Evolutionary conservation across 2,797 vertebrate genomes (phyloP), one percentile per base, ranked within the genome.

Genomic region (Acipenser oxyrinchus): DNA sequence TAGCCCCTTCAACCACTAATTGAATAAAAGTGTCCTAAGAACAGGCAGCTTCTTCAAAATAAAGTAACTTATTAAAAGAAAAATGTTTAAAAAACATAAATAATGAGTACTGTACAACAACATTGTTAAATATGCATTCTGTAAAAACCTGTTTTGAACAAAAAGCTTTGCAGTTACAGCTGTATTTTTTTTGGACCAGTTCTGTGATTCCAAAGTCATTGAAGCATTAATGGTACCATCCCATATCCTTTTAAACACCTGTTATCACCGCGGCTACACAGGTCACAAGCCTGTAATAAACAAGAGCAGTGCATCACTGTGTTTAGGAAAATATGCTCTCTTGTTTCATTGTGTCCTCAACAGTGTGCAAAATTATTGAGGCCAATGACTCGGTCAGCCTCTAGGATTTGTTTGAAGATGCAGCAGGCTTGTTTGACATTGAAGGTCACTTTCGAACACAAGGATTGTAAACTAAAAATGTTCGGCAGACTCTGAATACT

Each of bases 261-360:
- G 66, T 75, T 86, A 87, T 83, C 86, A 83, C 81, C 78, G 82
- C 73, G 77, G 76, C 78, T 75, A 79, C 79, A 73, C 80, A 81
- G 87, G 89, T 91, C 87, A 88, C 83, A 86, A 86, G 85, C 84
- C 88, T 87, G 82, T 88, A 89, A 89, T 90, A 90, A 90, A 88
- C 83, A 86, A 83, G 83, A 83, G 80, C 83, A 83, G 52, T 78
- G 79, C 75, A 68, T 75, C 75, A 77, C 77, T 70, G 76, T 75
- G 82, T 84, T 88, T 88, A 81, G 82, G 77, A 80, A 86, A 87
- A 86, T 86, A 81, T 78, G 73, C 82, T 87, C 82, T 87, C 85
- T 87, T 81, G 8, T 81, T 79, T 77, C 84, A 82, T 81, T 73
- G 83, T 73, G 80, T 88, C 88, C 82, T 70, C 78, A 87, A 85